Evolutionary conservation across 1,140 invertebrate genomes (phyloP), one percentile per base, ranked within the genome.

Genomic region (Hylaeus volcanicus): DNA sequence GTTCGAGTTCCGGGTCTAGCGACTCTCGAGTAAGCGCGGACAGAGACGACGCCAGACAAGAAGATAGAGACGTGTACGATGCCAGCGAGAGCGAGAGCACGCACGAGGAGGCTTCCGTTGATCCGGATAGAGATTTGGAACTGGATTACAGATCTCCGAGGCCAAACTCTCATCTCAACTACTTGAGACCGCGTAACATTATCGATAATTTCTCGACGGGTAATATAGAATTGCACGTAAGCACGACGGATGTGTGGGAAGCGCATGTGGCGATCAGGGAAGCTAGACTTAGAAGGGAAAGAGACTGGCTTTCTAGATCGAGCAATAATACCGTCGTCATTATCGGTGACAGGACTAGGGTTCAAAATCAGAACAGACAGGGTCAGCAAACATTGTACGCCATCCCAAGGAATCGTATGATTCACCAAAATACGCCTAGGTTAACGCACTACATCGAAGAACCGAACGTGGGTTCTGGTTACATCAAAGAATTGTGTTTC

Each of bases 401-500:
- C 0, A 93, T 93, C 60, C 92, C 92, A 0, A 88, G 91, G 9
- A 94, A 94, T 75, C 92, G 93, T 53, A 92, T 92, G 83, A 96
- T 97, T 43, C 94, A 96, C 64, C 94, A 96, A 89, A 98, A 98
- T 91, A 93, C 94, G 5, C 95, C 96, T 2, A 94, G 98, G 55
- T 93, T 99, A 39, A 96, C 97, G 1, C 97, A 98, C 93, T 98
- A 96, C 87, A 95, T 96, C 8, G 95, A 98, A 88, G 98, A 99
- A 91, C 96, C 97, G 0, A 98, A 98, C 90, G 96, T 97, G 15
- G 98, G 97, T 1, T 96, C 96, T 79, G 97, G 97, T 1, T 98
- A 97, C 83, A 97, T 97, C 26, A 97, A 97, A 91, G 98, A 98
- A 91, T 92, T 98, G 11, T 98, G 97, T 88, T 98, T 98, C 90